Evolutionary conservation across 2,888 invertebrate species (phyloP), one percentile per base, ranked within the genome.

Genomic region (Diadegma fenestrale): DNA sequence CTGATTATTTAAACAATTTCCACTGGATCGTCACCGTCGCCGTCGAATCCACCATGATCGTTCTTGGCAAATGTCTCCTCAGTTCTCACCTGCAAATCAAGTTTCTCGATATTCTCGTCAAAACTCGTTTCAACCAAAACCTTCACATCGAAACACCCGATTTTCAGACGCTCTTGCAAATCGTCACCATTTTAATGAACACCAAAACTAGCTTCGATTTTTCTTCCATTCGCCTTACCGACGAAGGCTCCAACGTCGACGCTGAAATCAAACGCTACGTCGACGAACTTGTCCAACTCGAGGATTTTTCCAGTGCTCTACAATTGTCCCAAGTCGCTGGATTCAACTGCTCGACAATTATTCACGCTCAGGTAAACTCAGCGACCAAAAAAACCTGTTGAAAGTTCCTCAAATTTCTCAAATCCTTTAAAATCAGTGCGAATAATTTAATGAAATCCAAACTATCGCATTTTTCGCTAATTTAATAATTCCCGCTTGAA

Each of bases 21-120:
- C 92, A 94, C 1, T 95, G 95, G 94, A 89, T 96, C 69, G 95
- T 96, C 88, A 94, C 91, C 78, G 94, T 95, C 0, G 94, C 96
- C 0, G 94, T 96, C 26, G 94, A 95, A 10, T 93, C 97, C 37
- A 94, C 96, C n/a, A 95, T 96, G 82, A 94, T 95, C 1, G 95
- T 96, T 1, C 91, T 97, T 0, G 95, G 95, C 77, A 93, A 95
- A 83, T 95, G 95, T 87, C 96, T 97, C 87, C 94, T 95, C 54
- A 97, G 96, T 75, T 94, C 95, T 0, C 95, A 95, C 88, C 95
- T 96, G 89, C 96, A 96, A 92, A 95, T 95, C 45, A 95, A 95
- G 88, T 96, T 97, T 86, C 92, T 97, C 2, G 94, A 95, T n/a
- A 78, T 88, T 37, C 82, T 94, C 37, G 87, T 90, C 12, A 88